Evolutionary conservation across 2,113 vertebrate genomes (phyloP), one percentile per base, ranked within the genome.

Genomic region (Pseudolaguvia tuberculata): DNA sequence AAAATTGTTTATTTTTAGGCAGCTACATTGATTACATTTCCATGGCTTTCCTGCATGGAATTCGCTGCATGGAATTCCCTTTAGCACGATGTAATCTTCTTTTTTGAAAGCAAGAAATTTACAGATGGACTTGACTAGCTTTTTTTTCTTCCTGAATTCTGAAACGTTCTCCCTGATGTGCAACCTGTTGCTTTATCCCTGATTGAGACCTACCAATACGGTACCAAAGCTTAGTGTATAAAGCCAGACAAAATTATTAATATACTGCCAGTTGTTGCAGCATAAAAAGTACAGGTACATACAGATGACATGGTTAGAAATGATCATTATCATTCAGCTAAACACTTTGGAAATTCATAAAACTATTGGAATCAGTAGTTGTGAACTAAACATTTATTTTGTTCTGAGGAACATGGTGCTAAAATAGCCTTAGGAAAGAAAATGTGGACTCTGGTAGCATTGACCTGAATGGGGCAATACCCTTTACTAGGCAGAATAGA

Each of bases 1-100:
- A n/a, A n/a, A n/a, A n/a, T n/a, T n/a, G n/a, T 45, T 63, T 45
- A 5, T 63, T 63, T 63, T 23, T 1, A 45, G 61, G n/a, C 21
- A 45, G 61, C n/a, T 12, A 63, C 21, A 45, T 23, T 23, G 35
- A n/a, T 45, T 23, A 63, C 6, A 63, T 45, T 45, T 63, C 21
- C 6, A 63, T 12, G 1, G 13, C n/a, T 45, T n/a, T 63, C 10
- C 61, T 45, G 39, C 35, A 23, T 65, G 62, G 39, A 65, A 47
- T 65, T 65, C n/a, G 9, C 61, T 45, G 39, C 35, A 23, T 65
- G 62, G 39, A 65, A 47, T 65, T 65, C n/a, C 5, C n/a, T 5
- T 23, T 65, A 65, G 62, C n/a, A 17, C 15, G 15, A 20, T 47
- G 59, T 63, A 65, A 63, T 63, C 39, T 63, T n/a, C n/a, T n/a